A percentile compares a stretch with the other conserved stretches of the same genome.
Evolutionary conservation across 2,797 vertebrate species (phyloP).

Genomic region (Tolypeutes matacus): DNA sequence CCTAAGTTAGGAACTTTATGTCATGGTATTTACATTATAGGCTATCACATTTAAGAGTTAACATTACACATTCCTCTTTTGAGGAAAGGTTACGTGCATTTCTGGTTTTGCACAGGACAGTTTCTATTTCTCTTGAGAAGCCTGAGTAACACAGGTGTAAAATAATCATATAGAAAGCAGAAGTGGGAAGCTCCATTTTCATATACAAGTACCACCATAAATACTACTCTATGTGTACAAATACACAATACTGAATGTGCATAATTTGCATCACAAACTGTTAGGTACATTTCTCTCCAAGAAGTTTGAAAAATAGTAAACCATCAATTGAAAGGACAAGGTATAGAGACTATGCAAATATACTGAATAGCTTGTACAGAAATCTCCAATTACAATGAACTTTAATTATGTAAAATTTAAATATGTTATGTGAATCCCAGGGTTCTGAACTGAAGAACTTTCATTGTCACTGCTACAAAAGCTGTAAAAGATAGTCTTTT

Average conservation of each 20-base stretch:
- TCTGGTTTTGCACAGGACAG: too few relatives aligned
- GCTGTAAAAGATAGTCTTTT: conserved; percentile 62
- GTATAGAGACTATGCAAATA: conserved; percentile 67
- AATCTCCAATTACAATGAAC: conserved; percentile 75
- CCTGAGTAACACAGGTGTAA: background rate
- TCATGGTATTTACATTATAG: too few relatives aligned
- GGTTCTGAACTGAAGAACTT: conserved; percentile 54
- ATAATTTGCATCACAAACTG: conserved; percentile 42
- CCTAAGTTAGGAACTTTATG: too few relatives aligned
- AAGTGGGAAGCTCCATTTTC: conserved; percentile 13
- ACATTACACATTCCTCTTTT: too few relatives aligned
- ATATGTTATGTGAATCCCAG: conserved; percentile 38
- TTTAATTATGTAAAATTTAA: conserved; percentile 71
- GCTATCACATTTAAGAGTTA: too few relatives aligned
- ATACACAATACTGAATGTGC: conserved; percentile 27
- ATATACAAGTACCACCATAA: conserved; percentile 24
- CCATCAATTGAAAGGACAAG: conserved; percentile 57
- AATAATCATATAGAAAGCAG: background rate
- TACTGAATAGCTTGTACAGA: conserved; percentile 62
- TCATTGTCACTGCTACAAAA: conserved; percentile 56
- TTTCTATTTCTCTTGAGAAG: too few relatives aligned
- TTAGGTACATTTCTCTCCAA: conserved; percentile 65
- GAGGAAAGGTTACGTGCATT: too few relatives aligned
- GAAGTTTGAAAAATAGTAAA: conserved; percentile 68
- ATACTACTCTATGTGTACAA: conserved; percentile 42